These are phyloP conservation scores for Scopus umbretta DNA, from an alignment of 2,113 vertebrate genomes.

Conservation along the genomic window DNA sequence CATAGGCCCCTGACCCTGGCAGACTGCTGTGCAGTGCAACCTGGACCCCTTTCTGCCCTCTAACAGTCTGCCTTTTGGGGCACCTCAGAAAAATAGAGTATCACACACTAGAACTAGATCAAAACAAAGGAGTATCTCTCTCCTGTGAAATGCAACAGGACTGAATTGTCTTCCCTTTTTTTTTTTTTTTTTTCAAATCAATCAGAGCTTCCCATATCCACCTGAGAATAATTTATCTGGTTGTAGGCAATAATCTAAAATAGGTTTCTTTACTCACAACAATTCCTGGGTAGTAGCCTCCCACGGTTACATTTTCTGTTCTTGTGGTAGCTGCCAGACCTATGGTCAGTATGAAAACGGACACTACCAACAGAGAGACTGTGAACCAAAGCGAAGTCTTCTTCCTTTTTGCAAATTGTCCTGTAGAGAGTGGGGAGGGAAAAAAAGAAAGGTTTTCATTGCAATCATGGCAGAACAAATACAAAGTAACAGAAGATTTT, in stretches of 20 bases:
- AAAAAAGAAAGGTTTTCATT: not conserved
- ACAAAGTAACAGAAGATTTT: not conserved
- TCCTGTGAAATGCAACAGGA: not conserved
- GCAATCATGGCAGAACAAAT: not conserved
- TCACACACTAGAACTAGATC: not conserved
- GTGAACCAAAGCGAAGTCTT: slow-evolving; percentile 84
- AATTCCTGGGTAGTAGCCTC: slow-evolving; percentile 93
- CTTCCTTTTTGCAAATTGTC: slow-evolving; percentile 79
- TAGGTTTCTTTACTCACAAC: slow-evolving; percentile 78
- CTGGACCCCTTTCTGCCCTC: not conserved
- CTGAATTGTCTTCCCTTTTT: not conserved
- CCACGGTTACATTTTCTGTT: slow-evolving; percentile 87
- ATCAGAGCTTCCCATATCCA: not conserved
- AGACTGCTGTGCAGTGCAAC: not conserved
- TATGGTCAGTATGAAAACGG: slow-evolving; percentile 81
- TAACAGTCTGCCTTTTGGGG: not conserved
- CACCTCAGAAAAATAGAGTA: not conserved
- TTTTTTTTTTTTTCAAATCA: not conserved
- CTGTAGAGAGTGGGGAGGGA: slow-evolving; percentile 27
- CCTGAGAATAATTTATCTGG: not conserved
- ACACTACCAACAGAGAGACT: slow-evolving; percentile 76
- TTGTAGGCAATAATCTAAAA: not conserved
- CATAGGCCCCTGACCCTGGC: not conserved
- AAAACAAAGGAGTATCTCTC: not conserved
- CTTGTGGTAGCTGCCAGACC: slow-evolving; percentile 88